Conservation (phyloP, 2,113 vertebrate species). For the Fregata magnificens region DNA sequence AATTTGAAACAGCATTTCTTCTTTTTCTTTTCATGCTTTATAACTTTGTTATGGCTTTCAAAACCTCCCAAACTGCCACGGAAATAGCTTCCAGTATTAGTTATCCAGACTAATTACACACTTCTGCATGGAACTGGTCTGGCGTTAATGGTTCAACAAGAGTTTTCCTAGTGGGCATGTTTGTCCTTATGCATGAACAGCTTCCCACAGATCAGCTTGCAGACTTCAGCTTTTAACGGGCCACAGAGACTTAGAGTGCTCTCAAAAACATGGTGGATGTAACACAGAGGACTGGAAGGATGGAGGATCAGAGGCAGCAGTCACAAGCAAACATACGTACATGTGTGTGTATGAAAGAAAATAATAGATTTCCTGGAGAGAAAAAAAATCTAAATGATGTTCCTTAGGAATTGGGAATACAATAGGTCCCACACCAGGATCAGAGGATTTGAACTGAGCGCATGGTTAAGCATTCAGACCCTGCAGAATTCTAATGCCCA, state of each 20-base stretch:
- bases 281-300: background rate
- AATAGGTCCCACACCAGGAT: background rate
- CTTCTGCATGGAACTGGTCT: background rate
- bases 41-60: background rate
- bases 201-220: background rate
- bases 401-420: background rate
- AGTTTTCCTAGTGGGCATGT: background rate
- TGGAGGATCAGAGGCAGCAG: background rate
- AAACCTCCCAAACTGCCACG: background rate
- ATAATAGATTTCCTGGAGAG: background rate
- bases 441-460: background rate
- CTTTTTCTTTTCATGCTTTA: background rate
- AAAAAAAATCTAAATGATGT: background rate
- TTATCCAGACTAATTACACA: background rate
- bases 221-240: background rate
- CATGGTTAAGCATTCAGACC: background rate
- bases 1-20: conserved; percentile 11
- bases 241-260: background rate
- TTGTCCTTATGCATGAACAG: background rate
- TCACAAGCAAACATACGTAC: background rate
- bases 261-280: background rate
- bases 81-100: background rate
- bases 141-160: background rate
- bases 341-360: background rate
- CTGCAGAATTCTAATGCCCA: background rate